Conservation (phyloP, 1,140 invertebrate species). For the Gryon sp. region DNA sequence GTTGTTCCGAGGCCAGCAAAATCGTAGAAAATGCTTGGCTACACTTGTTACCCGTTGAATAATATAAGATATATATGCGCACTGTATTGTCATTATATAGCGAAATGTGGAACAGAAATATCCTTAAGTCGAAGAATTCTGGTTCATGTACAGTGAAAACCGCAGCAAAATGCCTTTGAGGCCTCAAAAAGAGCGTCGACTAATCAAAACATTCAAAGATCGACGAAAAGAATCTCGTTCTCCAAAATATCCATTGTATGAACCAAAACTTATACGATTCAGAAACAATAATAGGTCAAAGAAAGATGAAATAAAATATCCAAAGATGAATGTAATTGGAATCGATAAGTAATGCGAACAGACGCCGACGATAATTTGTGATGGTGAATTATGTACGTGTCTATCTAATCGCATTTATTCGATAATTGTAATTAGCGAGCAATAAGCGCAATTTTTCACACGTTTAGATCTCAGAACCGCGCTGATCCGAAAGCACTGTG, state of each 20-base stretch:
- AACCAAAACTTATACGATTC: too few relatives aligned
- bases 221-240: conserved; percentile 26
- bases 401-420: conserved; percentile 69
- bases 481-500: conserved; percentile 40
- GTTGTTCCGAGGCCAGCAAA: conserved; percentile 74
- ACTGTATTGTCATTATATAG: conserved; percentile 33
- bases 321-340: too few relatives aligned
- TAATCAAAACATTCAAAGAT: conserved; percentile 7
- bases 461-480: conserved; percentile 45
- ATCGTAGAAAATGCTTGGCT: conserved; percentile 76
- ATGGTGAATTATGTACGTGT: conserved; percentile 62
- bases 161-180: conserved; percentile 2
- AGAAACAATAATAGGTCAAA: too few relatives aligned
- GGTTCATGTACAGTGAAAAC: conserved; percentile 46
- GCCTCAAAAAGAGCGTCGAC: conserved; percentile 11
- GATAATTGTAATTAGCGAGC: conserved; percentile 59
- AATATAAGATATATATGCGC: conserved; percentile 42
- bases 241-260: too few relatives aligned
- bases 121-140: conserved; percentile 40
- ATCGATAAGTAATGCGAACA: conserved; percentile 8
- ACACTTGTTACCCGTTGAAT: conserved; percentile 73
- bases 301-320: too few relatives aligned
- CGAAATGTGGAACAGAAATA: conserved; percentile 34
- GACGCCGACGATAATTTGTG: conserved; percentile 33
- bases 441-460: conserved; percentile 62